phyloP scores from a whole-genome alignment of 2,797 vertebrate species.

The Crocidura indochinensis region DNA sequence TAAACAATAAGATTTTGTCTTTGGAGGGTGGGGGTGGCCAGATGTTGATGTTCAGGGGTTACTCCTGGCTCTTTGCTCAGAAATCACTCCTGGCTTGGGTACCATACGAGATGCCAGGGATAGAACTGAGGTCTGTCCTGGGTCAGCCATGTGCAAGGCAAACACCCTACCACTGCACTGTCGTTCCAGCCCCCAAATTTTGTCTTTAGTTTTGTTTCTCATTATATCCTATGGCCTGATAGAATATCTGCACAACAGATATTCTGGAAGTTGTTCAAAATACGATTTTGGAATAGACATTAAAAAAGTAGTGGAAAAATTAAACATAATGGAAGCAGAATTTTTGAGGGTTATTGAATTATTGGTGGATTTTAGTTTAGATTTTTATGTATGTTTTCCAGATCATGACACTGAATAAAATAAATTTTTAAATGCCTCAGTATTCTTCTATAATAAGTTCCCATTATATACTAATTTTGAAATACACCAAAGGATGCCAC shows the following conservation, averaged over 20 bases:
- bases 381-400: background rate
- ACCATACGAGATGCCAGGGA: too few species aligned
- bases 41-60: too few species aligned
- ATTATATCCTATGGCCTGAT: background rate
- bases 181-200: background rate
- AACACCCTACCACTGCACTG: too few species aligned
- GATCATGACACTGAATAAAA: background rate
- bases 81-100: too few species aligned
- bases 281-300: constrained; percentile 20
- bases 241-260: background rate
- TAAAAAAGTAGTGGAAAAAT: background rate
- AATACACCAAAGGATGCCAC: too few species aligned
- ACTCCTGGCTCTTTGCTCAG: too few species aligned
- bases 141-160: too few species aligned
- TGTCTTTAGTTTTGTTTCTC: background rate
- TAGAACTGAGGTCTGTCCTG: too few species aligned
- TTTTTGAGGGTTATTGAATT: background rate
- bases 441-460: background rate
- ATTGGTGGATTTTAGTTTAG: constrained; percentile 4
- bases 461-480: too few species aligned
- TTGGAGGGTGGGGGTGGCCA: too few species aligned
- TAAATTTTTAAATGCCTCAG: background rate
- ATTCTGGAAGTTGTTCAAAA: background rate
- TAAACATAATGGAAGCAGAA: background rate
- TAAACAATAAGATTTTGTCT: background rate